Evolutionary conservation across 2,113 vertebrate genomes (phyloP).

Genomic region (Gallinago media): DNA sequence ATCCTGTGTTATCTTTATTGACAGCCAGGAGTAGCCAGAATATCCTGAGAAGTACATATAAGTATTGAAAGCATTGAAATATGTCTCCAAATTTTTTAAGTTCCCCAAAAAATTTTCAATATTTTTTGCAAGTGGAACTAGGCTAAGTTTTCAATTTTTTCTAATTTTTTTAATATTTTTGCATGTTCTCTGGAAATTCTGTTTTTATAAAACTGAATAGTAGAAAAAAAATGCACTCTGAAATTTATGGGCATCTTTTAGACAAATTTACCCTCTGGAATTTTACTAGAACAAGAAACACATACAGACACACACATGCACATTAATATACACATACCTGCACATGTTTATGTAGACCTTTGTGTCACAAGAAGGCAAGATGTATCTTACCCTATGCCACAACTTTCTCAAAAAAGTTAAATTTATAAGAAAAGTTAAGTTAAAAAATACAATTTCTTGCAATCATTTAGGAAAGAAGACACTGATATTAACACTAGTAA

Average conservation of each 20-base stretch:
- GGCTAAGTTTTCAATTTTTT: neutral
- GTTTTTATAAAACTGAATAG: neutral
- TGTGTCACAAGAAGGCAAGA: neutral
- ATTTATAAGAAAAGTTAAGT: neutral
- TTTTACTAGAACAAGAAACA: neutral
- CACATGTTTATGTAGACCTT: neutral
- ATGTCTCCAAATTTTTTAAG: neutral
- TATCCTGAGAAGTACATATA: neutral
- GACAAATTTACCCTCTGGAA: neutral
- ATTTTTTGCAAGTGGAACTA: neutral
- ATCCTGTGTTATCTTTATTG: neutral
- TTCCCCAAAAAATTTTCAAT: neutral
- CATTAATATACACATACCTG: neutral
- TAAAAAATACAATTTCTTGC: neutral
- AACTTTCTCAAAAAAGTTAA: neutral
- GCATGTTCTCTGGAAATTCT: neutral
- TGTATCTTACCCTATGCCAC: neutral
- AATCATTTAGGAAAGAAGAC: neutral
- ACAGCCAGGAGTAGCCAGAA: neutral
- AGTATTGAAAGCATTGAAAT: neutral
- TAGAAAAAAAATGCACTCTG: accelerated
- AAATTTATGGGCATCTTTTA: neutral
- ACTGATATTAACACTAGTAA: neutral
- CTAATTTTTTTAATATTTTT: neutral
- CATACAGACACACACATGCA: neutral